These are phyloP conservation scores for Manacus vitellinus DNA, from an alignment of 2,113 vertebrate species.

Conservation along the genomic window DNA sequence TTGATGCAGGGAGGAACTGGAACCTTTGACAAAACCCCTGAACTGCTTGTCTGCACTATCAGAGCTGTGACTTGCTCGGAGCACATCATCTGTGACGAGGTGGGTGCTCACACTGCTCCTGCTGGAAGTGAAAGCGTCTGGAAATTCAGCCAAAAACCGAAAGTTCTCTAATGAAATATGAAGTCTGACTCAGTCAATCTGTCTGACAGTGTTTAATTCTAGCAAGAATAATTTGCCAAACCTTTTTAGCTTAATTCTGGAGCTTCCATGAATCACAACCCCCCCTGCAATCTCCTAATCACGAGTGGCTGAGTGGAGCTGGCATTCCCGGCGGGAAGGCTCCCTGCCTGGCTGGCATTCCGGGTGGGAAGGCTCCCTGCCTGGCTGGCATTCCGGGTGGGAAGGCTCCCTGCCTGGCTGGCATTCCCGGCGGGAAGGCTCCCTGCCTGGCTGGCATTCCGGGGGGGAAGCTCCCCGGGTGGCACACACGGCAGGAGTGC, in stretches of 20 bases:
- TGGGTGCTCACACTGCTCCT: neutral
- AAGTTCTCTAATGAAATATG: neutral
- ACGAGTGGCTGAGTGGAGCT: neutral
- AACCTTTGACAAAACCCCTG: rapidly evolving
- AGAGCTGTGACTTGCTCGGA: neutral
- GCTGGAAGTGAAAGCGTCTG: neutral
- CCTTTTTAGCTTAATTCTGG: neutral
- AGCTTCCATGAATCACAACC: neutral
- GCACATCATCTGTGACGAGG: neutral
- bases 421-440: neutral
- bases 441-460: neutral
- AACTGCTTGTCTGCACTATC: neutral
- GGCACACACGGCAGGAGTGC: neutral
- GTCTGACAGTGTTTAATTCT: neutral
- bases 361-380: neutral
- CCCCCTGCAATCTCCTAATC: neutral
- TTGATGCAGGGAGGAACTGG: neutral
- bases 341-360: neutral
- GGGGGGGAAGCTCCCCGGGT: neutral
- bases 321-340: neutral
- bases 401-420: neutral
- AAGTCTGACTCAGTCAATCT: neutral
- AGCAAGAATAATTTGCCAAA: neutral
- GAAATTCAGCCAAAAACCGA: neutral
- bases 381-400: neutral